Evolutionary conservation across 35 echinoderm and acorn worm genomes (phyloP), one percentile per base, ranked within the genome.

Genomic region (Chiridota heheva): DNA sequence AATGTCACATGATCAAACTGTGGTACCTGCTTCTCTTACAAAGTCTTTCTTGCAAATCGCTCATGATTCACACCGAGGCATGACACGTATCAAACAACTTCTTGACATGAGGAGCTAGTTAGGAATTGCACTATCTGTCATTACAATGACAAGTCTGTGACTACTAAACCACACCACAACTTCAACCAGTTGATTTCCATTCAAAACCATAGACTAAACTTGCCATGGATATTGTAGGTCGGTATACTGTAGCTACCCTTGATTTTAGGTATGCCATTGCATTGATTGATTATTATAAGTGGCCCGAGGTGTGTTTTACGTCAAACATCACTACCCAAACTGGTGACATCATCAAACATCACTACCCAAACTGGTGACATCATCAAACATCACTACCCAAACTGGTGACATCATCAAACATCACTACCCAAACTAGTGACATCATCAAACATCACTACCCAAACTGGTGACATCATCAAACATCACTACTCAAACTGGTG

Each of bases 281-380:
- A 69, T 28, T 86, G 18, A 48, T 86, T 44, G 84, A 86, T 66
- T 86, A 76, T 76, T 44, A 86, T 27, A 86, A 86, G 76, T 62
- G 80, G 63, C 65, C 69, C 0, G 86, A 89, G 49, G 40, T 73
- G 22, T 36, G 41, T 51, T 81, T 88, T 63, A 60, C 51, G 8
- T 40, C 77, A 0, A 42, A 83, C n/a, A 63, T 89, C 16, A 89
- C 45, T n/a, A 82, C 78, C 53, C 25, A 43, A 37, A 49, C 29
- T 4, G 80, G n/a, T n/a, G n/a, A n/a, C n/a, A n/a, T n/a, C 51
- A 10, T 40, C 77, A 0, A 42, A 83, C n/a, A 63, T 89, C 16
- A 89, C 45, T n/a, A 82, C 78, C 53, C 25, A 43, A 37, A 49
- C 29, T n/a, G n/a, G n/a, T n/a, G n/a, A n/a, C n/a, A n/a, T n/a